Conservation (phyloP, 2,113 vertebrate genomes). For the Hippocampus comes region DNA sequence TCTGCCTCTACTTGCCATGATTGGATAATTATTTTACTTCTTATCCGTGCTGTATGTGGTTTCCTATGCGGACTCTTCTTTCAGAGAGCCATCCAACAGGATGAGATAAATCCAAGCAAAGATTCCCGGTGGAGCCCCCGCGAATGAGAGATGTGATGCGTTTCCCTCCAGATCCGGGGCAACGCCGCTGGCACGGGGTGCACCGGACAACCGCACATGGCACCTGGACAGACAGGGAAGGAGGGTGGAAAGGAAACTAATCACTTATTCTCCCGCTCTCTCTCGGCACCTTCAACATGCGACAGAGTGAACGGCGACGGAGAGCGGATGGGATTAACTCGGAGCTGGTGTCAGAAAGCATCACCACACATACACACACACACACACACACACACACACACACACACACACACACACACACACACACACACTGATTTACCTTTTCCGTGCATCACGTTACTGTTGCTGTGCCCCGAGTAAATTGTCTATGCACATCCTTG, state of each 20-base stretch:
- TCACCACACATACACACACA: neutral
- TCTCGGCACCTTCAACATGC: constrained; percentile 11
- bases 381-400: constrained; percentile 1
- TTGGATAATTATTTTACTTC: constrained; percentile 72
- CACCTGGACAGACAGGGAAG: constrained; percentile 57
- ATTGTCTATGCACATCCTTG: constrained; percentile 53
- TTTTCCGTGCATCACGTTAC: constrained; percentile 54
- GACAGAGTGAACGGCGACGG: constrained; percentile 15
- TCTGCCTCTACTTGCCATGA: constrained; percentile 68
- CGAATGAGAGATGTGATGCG: constrained; percentile 41
- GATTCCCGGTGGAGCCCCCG: constrained; percentile 49
- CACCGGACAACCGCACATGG: constrained; percentile 61
- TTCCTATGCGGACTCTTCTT: constrained; percentile 56
- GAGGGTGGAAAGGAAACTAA: constrained; percentile 52
- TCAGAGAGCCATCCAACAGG: constrained; percentile 64
- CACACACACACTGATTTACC: constrained; percentile 48
- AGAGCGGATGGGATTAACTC: constrained; percentile 36
- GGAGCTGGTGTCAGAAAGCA: constrained; percentile 39
- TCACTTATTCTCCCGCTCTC: constrained; percentile 46
- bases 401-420: constrained; percentile 24
- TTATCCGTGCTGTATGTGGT: constrained; percentile 61
- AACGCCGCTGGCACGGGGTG: constrained; percentile 53
- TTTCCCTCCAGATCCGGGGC: constrained; percentile 53
- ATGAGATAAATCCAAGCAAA: constrained; percentile 70
- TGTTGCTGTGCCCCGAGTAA: constrained; percentile 60